Base-by-base conservation (phyloP, 2,113 vertebrate genomes). In the Lamprologus ornatipinnis region DNA sequence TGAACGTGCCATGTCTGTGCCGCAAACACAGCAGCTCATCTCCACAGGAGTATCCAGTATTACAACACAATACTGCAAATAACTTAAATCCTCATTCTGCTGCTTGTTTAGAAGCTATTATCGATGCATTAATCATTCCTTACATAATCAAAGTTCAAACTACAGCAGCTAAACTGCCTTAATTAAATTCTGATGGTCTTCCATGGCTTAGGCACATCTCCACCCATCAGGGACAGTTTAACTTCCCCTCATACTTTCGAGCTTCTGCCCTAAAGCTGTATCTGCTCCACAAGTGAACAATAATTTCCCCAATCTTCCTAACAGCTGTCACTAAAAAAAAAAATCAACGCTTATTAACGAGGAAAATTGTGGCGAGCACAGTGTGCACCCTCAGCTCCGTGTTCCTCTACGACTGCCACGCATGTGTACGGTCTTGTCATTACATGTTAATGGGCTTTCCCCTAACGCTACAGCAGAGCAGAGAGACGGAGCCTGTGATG, bases 401-500 rank as follows among this genome's bases (percentile, higher is more conserved):
- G 81, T 87, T 73, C 73, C 60, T 65, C 73, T 40, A 47, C 13
- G 33, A 68, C 57, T 10, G 26, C 70, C 85, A 57, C 80, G 68
- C 87, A 87, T 83, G 79, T 89, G 85, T 81, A 84, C 37, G 80
- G 73, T 84, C 89, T 83, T 92, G 92, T 93, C 91, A 90, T 88
- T 90, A 89, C 82, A 87, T 49, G 86, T 89, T 95, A 94, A 93
- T 93, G 94, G 90, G 83, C 81, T 92, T 92, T 82, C 87, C 93
- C 87, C 90, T 91, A 87, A 93, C 82, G 90, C 91, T 78, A 57
- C 84, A 23, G 89, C 37, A 21, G 78, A 83, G 91, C 31, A 53
- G 84, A 90, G 89, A 85, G 82, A 83, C 80, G 17, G 83, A 87
- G 88, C 88, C 90, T 91, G 89, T 89, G 89, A 90, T 91, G 93